Percentiles rank a stretch among this genome's conserved stretches.
Conservation (phyloP, 2,888 invertebrate species). For the Chaitophorus viminalis region DNA sequence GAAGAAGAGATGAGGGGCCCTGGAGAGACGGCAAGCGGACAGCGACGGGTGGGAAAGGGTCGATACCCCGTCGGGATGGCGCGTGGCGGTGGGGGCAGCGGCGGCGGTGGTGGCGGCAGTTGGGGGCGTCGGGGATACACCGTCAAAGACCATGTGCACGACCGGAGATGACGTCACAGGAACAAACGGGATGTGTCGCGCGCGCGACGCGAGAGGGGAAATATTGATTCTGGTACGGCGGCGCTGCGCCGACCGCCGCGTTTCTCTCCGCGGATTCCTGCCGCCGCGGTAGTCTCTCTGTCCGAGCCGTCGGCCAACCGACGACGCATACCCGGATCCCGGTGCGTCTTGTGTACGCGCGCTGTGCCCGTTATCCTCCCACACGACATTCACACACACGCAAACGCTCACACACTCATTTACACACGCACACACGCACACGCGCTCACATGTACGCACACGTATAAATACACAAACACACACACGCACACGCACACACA, state of each 20-base stretch:
- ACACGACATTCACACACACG: conserved; percentile 14
- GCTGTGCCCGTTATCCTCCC: conserved; percentile 49
- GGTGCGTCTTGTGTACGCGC: conserved; percentile 37
- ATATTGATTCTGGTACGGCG: conserved; percentile 61
- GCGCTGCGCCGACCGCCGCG: conserved; percentile 58
- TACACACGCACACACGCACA: background rate
- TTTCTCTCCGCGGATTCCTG: conserved; percentile 60
- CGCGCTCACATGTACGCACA: background rate
- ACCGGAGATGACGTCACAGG: conserved; percentile 62
- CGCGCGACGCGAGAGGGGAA: conserved; percentile 53
- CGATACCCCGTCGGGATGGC: background rate
- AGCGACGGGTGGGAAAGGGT: background rate
- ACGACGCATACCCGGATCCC: conserved; percentile 59
- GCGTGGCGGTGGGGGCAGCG: background rate
- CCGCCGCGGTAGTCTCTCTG: conserved; percentile 61
- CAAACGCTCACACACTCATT: background rate
- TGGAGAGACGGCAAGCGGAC: background rate
- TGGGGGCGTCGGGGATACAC: background rate
- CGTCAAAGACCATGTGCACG: conserved; percentile 54
- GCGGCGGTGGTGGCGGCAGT: background rate
- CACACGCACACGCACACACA: background rate
- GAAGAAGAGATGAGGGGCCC: background rate
- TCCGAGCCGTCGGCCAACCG: conserved; percentile 61
- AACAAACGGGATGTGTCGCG: conserved; percentile 58
- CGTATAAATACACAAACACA: background rate